Conservation (phyloP, 2,113 vertebrate genomes). For the Lethenteron reissneri region DNA sequence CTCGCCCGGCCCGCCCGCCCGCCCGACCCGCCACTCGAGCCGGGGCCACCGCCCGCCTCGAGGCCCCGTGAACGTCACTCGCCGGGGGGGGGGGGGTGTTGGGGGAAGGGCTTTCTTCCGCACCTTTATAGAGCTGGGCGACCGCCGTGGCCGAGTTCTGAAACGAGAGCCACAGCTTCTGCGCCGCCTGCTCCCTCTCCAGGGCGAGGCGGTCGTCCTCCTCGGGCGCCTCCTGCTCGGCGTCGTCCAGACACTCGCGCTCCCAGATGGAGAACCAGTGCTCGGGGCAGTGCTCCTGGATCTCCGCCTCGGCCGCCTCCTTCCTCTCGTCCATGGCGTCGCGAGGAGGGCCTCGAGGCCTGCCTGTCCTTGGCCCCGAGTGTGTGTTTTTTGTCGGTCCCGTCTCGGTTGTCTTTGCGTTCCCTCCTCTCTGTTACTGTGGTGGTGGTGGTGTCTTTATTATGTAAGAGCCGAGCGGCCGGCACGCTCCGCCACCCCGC, state of each 20-base stretch:
- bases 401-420: too few species aligned
- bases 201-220: neutral
- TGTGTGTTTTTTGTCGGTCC: too few species aligned
- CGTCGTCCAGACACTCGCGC: conserved; percentile 9
- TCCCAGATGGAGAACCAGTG: conserved; percentile 9
- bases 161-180: conserved; percentile 9
- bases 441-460: too few species aligned
- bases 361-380: too few species aligned
- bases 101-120: too few species aligned
- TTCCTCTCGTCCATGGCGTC: conserved; percentile 8
- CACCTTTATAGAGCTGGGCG: conserved; percentile 10
- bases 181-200: conserved; percentile 3
- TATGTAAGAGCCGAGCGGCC: too few species aligned
- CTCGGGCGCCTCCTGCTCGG: conserved; percentile 1
- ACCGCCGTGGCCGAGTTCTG: conserved; percentile 10
- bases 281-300: conserved; percentile 8
- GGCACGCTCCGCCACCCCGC: too few species aligned
- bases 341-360: too few species aligned
- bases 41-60: neutral
- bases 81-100: too few species aligned
- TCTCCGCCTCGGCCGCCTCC: neutral
- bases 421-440: too few species aligned
- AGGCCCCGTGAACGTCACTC: neutral
- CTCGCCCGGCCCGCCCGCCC: neutral
- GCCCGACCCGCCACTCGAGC: neutral